phyloP scores from a whole-genome alignment of 2,113 vertebrate genomes.

The Cercocebus atys region DNA sequence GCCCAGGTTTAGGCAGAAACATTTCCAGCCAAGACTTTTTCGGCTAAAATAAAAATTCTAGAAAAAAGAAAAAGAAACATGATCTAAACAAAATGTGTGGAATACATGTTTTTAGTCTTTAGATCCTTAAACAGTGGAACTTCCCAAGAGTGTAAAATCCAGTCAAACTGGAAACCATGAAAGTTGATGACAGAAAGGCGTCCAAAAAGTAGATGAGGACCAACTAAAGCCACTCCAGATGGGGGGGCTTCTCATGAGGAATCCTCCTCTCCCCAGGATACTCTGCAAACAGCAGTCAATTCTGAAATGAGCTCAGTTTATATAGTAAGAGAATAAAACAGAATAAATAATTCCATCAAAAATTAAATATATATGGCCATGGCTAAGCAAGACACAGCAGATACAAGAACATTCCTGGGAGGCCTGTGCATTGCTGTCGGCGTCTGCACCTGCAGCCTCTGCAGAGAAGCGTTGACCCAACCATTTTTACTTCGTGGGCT shows the following conservation, averaged over 20 bases:
- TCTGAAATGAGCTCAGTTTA: neutral
- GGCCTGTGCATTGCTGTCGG: neutral
- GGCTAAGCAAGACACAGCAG: neutral
- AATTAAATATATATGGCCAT: neutral
- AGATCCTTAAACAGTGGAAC: neutral
- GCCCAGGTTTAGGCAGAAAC: neutral
- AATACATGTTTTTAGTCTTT: neutral
- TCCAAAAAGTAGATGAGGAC: neutral
- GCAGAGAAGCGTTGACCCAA: too few species aligned
- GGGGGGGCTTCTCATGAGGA: neutral
- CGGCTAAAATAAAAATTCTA: neutral
- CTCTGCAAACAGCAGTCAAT: neutral
- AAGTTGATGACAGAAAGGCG: neutral
- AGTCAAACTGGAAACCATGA: neutral
- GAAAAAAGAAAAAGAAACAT: neutral
- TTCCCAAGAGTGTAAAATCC: neutral
- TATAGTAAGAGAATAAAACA: neutral
- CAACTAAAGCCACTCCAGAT: too few species aligned
- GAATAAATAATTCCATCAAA: neutral
- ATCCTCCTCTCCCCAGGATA: neutral
- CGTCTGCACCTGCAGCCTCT: rapidly evolving
- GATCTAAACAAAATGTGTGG: neutral
- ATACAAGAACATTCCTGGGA: rapidly evolving
- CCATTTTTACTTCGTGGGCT: rapidly evolving
- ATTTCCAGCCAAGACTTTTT: neutral